These are phyloP conservation scores for Lasioglossum leucozonium DNA, from an alignment of 2,888 invertebrate genomes.

Conservation along the genomic window DNA sequence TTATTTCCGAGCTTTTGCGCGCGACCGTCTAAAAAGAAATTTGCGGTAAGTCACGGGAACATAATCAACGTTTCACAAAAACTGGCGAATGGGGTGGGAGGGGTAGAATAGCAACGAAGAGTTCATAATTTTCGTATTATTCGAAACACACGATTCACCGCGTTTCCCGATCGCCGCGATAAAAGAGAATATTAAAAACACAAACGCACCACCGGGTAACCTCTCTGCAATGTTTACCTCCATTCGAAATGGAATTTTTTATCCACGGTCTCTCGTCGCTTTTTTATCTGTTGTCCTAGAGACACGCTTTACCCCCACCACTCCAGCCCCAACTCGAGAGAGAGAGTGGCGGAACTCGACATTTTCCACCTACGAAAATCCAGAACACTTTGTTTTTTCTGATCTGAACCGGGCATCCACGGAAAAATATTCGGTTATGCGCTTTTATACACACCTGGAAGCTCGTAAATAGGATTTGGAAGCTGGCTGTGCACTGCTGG, in stretches of 20 bases:
- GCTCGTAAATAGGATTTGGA: neutral
- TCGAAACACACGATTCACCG: neutral
- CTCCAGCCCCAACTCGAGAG: too few species aligned
- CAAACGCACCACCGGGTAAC: neutral
- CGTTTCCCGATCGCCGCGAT: neutral
- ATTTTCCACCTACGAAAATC: neutral
- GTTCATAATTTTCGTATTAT: neutral
- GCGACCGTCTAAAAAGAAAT: neutral
- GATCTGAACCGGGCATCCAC: neutral
- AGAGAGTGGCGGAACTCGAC: neutral
- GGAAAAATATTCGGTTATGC: neutral
- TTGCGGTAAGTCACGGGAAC: neutral
- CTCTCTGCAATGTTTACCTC: neutral
- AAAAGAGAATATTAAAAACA: neutral
- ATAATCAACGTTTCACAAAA: neutral
- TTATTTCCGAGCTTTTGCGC: neutral
- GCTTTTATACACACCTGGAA: neutral
- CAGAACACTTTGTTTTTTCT: neutral
- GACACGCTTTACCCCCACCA: neutral
- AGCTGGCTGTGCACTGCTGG: neutral
- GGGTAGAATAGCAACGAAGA: too few species aligned
- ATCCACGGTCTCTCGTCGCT: neutral
- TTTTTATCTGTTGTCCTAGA: neutral
- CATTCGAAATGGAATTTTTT: neutral
- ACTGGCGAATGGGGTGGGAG: rapidly evolving